These are phyloP conservation scores for Acanthis flammea DNA, from an alignment of 2,797 vertebrate species.

Conservation along the genomic window DNA sequence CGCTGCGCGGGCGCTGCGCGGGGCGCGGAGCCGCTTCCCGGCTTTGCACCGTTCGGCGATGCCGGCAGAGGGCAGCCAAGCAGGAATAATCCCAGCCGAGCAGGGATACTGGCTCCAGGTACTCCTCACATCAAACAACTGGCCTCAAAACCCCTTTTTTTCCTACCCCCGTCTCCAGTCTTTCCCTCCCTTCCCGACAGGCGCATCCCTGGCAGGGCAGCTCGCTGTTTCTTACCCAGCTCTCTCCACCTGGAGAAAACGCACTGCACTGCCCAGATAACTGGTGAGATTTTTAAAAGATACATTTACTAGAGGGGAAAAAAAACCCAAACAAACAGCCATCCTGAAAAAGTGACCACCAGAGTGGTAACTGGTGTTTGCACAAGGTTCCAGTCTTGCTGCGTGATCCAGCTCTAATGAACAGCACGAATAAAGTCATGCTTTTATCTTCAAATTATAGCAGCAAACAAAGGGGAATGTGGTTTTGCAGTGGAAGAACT, in stretches of 20 bases:
- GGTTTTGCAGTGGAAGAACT: not conserved
- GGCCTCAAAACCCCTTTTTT: not conserved
- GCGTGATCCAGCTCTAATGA: not conserved
- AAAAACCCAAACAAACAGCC: rapidly evolving
- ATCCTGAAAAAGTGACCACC: not conserved
- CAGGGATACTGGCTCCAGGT: conserved; percentile 51
- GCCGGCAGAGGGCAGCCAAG: conserved; percentile 84
- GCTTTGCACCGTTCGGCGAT: conserved; percentile 56
- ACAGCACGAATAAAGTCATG: not conserved
- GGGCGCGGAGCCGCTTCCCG: not conserved
- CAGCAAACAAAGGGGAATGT: not conserved
- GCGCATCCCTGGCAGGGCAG: conserved; percentile 37
- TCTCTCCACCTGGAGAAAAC: conserved; percentile 2
- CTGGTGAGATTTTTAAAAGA: conserved; percentile 27
- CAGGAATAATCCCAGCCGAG: conserved; percentile 77
- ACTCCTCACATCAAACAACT: conserved; percentile 27
- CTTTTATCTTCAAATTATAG: not conserved
- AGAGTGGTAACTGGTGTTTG: conserved; percentile 37
- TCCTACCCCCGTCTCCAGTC: rapidly evolving
- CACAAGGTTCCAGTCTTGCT: not conserved
- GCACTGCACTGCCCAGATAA: not conserved
- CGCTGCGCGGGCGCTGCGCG: not conserved
- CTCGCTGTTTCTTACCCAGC: conserved; percentile 51
- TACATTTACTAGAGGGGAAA: not conserved
- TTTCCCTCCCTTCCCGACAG: not conserved